These are phyloP conservation scores for Sapajus apella DNA, from an alignment of 2,113 vertebrate genomes.

Conservation along the genomic window DNA sequence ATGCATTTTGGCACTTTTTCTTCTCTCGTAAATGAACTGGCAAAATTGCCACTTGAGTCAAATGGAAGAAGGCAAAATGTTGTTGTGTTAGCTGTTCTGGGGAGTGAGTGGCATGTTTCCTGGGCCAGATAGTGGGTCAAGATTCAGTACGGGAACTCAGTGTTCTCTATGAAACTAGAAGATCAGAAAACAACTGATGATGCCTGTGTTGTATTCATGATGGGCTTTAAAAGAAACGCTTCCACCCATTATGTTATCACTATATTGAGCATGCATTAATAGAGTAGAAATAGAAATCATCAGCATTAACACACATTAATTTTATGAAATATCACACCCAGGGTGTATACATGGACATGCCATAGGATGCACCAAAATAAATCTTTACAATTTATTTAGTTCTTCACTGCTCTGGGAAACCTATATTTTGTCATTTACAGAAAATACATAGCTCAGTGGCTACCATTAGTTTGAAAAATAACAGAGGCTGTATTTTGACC, in stretches of 20 bases:
- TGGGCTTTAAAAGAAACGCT: background rate
- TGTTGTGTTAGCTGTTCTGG: background rate
- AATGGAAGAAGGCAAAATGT: background rate
- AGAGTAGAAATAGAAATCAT: background rate
- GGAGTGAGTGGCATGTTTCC: background rate
- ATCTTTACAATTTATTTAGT: conserved; percentile 34
- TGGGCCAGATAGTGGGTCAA: background rate
- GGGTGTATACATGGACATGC: background rate
- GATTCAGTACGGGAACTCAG: background rate
- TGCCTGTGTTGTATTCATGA: background rate
- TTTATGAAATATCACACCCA: background rate
- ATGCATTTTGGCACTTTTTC: background rate
- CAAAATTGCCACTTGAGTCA: conserved; percentile 32
- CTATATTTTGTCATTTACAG: conserved; percentile 50
- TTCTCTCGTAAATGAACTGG: conserved; percentile 2
- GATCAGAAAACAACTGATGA: background rate
- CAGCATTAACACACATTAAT: background rate
- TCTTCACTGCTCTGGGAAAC: conserved; percentile 28
- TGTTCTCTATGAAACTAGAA: background rate
- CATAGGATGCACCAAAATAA: background rate
- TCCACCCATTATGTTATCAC: background rate
- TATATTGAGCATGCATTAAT: too few relatives aligned
- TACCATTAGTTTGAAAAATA: conserved; percentile 63
- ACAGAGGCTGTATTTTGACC: conserved; percentile 43
- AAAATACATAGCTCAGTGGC: conserved; percentile 33